These are phyloP conservation scores for Lonchura striata DNA, from an alignment of 2,113 vertebrate species.

Conservation along the genomic window DNA sequence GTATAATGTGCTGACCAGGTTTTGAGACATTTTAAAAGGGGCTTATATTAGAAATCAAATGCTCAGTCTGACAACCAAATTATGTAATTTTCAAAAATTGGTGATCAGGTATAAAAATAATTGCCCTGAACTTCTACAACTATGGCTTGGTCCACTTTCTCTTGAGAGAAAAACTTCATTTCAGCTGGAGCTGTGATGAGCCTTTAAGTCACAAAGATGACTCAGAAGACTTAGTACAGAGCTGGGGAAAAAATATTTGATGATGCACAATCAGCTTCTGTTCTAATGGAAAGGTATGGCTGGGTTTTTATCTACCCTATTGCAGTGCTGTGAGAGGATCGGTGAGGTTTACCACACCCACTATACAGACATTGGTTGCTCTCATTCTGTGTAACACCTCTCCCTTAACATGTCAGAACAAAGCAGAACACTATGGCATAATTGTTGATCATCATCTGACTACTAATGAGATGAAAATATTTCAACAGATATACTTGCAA, in stretches of 20 bases:
- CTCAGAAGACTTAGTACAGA: not conserved
- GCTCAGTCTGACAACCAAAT: not conserved
- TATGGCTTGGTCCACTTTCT: not conserved
- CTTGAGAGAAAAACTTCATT: not conserved
- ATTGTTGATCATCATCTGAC: not conserved
- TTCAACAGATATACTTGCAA: not conserved
- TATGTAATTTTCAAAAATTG: not conserved
- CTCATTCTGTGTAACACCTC: not conserved
- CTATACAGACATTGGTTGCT: not conserved
- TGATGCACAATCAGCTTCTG: not conserved
- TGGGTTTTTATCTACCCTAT: rapidly evolving
- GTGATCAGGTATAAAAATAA: not conserved
- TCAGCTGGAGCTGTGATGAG: not conserved
- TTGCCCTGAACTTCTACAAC: not conserved
- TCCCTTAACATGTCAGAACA: not conserved
- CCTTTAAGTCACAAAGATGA: not conserved
- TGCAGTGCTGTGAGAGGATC: not conserved
- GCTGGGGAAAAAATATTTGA: not conserved
- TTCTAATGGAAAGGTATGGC: not conserved
- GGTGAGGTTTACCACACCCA: not conserved
- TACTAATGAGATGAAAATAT: not conserved
- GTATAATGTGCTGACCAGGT: not conserved
- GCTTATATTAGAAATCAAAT: not conserved
- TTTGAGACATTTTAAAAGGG: not conserved
- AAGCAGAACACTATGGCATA: not conserved